Evolutionary conservation across 2,797 vertebrate species (phyloP).

Genomic region (Pseudochromis fuscus): DNA sequence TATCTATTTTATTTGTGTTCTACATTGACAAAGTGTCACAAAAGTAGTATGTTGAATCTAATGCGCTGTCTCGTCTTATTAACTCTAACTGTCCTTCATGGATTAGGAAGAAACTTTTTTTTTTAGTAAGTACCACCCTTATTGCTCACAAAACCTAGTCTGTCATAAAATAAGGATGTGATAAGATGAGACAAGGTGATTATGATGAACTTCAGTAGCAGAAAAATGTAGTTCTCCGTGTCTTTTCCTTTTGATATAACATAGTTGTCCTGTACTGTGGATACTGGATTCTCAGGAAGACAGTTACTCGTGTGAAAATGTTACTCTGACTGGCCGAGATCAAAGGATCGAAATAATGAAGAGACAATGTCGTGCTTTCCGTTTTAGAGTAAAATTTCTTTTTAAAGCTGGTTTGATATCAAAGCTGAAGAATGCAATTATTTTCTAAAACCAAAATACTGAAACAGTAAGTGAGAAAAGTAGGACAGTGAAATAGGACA

Average conservation of each 20-base stretch:
- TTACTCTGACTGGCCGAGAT: constrained; percentile 48
- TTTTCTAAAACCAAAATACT: constrained; percentile 35
- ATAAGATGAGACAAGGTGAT: constrained; percentile 50
- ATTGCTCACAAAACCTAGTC: constrained; percentile 23
- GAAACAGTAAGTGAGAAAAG: constrained; percentile 18
- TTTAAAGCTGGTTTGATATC: constrained; percentile 28
- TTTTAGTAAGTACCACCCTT: constrained; percentile 12
- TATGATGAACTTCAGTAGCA: constrained; percentile 39
- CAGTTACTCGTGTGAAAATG: constrained; percentile 31
- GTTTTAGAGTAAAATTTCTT: constrained; percentile 43
- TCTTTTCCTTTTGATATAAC: constrained; percentile 57
- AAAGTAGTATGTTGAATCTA: constrained; percentile 9
- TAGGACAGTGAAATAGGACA: constrained; percentile 38
- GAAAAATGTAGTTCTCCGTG: constrained; percentile 25
- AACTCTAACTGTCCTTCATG: constrained; percentile 44
- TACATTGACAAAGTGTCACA: constrained; percentile 27
- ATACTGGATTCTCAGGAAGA: constrained; percentile 20
- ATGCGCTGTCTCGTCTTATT: constrained; percentile 40
- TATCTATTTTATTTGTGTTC: constrained; percentile 4
- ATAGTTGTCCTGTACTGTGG: constrained; percentile 1
- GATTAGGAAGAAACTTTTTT: constrained; percentile 38
- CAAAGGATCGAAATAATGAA: constrained; percentile 55
- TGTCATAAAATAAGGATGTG: constrained; percentile 44
- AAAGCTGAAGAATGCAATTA: constrained; percentile 55
- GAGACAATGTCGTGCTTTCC: constrained; percentile 41